Percentiles rank a stretch among this genome's conserved stretches.
These are phyloP conservation scores for Ichneumon xanthorius DNA, from an alignment of 2,888 invertebrate genomes.

Conservation along the genomic window DNA sequence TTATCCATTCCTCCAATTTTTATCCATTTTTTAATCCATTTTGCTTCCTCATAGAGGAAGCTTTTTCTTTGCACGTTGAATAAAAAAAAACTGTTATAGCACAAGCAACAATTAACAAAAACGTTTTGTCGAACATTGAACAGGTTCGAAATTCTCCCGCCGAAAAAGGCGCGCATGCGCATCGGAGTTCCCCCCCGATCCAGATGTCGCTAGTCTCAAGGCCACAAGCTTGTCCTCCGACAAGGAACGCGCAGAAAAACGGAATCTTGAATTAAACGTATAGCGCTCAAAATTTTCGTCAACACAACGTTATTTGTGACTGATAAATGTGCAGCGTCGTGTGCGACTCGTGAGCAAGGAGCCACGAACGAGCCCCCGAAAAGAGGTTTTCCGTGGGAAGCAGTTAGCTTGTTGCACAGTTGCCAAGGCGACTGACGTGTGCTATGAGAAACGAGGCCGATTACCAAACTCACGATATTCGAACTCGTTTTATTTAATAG, in stretches of 20 bases:
- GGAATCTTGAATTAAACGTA: conserved; percentile 77
- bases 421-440: conserved; percentile 80
- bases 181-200: not conserved
- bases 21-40: not conserved
- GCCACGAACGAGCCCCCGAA: not conserved
- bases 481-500: conserved; percentile 53
- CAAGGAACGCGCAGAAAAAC: conserved; percentile 73
- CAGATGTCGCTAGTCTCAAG: conserved; percentile 67
- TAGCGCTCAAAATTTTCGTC: conserved; percentile 35
- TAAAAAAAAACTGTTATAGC: not conserved
- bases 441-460: conserved; percentile 73
- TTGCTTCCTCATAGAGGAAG: too few species aligned
- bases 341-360: conserved; percentile 36
- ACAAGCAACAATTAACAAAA: not conserved
- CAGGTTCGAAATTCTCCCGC: conserved; percentile 16
- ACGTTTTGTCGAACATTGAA: not conserved
- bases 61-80: not conserved
- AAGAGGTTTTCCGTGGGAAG: conserved; percentile 65
- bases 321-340: conserved; percentile 60
- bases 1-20: too few species aligned
- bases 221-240: conserved; percentile 68
- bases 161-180: conserved; percentile 2
- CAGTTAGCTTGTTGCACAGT: conserved; percentile 80
- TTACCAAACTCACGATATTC: conserved; percentile 62
- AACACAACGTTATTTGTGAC: conserved; percentile 46